A percentile compares a stretch with the other conserved stretches of the same genome.
phyloP scores from a whole-genome alignment of 2,888 invertebrate genomes.

The Pachymerium ferrugineum region DNA sequence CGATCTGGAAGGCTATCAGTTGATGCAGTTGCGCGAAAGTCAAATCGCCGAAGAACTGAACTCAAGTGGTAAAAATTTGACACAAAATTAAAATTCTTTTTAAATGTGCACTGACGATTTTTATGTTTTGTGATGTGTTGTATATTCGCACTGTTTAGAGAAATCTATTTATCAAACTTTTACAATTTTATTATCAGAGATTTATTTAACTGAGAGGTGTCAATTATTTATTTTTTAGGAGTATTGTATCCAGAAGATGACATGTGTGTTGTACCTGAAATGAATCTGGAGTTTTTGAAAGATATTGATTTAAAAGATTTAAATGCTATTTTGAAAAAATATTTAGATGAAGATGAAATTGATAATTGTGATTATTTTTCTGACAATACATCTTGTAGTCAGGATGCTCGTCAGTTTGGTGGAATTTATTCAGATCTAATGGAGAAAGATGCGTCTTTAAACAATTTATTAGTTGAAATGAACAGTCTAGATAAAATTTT shows the following conservation, averaged over 20 bases:
- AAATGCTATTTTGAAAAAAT: not conserved
- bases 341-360: not conserved
- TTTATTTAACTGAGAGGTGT: too few relatives aligned
- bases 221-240: too few relatives aligned
- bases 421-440: not conserved
- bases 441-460: not conserved
- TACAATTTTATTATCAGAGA: not conserved
- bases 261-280: not conserved
- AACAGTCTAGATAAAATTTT: not conserved
- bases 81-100: not conserved
- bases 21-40: not conserved
- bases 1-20: not conserved
- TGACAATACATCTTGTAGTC: not conserved
- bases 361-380: not conserved
- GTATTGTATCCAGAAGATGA: not conserved
- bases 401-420: not conserved
- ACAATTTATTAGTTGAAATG: not conserved
- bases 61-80: not conserved
- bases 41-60: not conserved
- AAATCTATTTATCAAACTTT: too few relatives aligned
- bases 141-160: not conserved
- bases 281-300: constrained; percentile 1
- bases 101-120: not conserved
- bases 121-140: not conserved
- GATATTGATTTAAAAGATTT: constrained; percentile 3